These are phyloP conservation scores for Urocynchramus pylzowi DNA, from an alignment of 2,113 vertebrate genomes.

Conservation along the genomic window DNA sequence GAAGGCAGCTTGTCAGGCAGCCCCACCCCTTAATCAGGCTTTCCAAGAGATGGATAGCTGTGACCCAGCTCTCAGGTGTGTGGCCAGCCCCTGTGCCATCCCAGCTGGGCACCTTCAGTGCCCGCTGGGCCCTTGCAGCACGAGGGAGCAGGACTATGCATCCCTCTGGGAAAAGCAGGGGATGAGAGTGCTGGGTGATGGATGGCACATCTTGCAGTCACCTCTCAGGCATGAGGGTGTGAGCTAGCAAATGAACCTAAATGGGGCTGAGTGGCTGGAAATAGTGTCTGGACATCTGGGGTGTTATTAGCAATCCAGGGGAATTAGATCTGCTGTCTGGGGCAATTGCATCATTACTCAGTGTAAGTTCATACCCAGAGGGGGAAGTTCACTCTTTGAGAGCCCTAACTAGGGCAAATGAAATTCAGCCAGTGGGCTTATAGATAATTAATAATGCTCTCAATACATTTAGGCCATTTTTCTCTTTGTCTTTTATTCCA, in stretches of 20 bases:
- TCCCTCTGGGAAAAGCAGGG: not conserved
- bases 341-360: not conserved
- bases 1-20: not conserved
- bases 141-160: rapidly evolving
- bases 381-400: not conserved
- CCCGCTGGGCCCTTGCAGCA: rapidly evolving
- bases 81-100: not conserved
- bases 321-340: not conserved
- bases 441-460: not conserved
- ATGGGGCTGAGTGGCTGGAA: not conserved
- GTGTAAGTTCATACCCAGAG: not conserved
- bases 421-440: not conserved
- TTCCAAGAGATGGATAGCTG: not conserved
- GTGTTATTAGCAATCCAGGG: not conserved
- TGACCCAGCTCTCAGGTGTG: rapidly evolving
- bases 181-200: not conserved
- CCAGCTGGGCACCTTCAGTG: not conserved
- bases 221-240: not conserved
- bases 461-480: not conserved
- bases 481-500: not conserved
- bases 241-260: not conserved
- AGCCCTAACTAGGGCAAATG: not conserved
- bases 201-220: not conserved
- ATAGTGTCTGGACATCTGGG: not conserved
- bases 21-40: not conserved